Conservation (phyloP, 2,113 vertebrate genomes). For the Hyaena hyaena region DNA sequence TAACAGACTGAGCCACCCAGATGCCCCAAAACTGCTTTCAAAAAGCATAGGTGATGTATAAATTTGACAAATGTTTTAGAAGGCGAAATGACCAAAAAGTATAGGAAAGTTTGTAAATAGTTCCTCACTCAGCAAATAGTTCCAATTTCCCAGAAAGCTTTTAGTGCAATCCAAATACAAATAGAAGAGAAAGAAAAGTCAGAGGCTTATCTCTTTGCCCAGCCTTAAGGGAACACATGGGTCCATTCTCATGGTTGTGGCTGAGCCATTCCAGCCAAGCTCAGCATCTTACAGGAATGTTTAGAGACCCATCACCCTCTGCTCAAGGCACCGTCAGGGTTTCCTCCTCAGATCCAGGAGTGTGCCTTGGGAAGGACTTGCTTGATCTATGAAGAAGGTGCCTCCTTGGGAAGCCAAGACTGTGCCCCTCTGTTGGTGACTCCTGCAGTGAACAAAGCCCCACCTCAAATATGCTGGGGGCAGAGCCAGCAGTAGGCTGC, state of each 20-base stretch:
- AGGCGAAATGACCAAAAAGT: background rate
- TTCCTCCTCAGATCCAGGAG: background rate
- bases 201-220: background rate
- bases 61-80: background rate
- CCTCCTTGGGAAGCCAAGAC: background rate
- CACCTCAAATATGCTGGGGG: background rate
- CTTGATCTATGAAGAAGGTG: background rate
- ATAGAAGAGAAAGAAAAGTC: background rate
- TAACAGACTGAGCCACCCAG: too few relatives aligned
- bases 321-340: fast-evolving
- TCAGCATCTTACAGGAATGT: background rate
- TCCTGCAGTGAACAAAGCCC: background rate
- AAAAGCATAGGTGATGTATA: background rate
- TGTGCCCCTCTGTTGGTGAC: background rate
- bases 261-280: background rate
- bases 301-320: background rate
- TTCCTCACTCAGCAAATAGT: background rate
- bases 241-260: background rate
- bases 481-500: background rate
- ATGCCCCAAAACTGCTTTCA: background rate
- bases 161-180: background rate
- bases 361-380: background rate
- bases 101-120: background rate
- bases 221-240: background rate
- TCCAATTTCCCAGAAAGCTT: background rate